Evolutionary conservation across 2,113 vertebrate genomes (phyloP).

Genomic region (Burhinus oedicnemus): DNA sequence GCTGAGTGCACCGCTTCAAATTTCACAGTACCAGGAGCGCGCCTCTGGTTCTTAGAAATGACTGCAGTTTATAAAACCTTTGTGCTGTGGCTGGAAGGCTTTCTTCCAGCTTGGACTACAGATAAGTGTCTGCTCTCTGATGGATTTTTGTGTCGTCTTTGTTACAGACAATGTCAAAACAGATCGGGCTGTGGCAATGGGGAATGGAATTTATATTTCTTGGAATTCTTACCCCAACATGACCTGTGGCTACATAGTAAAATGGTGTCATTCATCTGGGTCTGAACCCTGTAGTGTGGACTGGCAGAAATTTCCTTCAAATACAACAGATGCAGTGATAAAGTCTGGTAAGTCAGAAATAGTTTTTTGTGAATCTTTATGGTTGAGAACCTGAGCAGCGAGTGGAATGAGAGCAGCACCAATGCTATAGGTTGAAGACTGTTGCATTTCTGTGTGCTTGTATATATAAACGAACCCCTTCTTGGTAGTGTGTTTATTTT

Average conservation of each 20-base stretch:
- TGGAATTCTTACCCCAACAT: constrained; percentile 73
- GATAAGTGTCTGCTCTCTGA: background rate
- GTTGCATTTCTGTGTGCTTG: background rate
- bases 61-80: background rate
- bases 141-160: constrained; percentile 9
- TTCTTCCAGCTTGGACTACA: background rate
- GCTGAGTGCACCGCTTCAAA: background rate
- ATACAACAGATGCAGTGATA: constrained; percentile 66
- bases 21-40: background rate
- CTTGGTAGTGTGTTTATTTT: constrained; percentile 15
- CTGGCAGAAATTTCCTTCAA: constrained; percentile 76
- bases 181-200: constrained; percentile 62
- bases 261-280: constrained; percentile 72
- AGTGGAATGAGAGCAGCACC: background rate
- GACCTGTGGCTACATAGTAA: constrained; percentile 78
- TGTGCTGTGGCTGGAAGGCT: background rate
- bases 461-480: background rate
- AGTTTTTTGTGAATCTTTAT: background rate
- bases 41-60: background rate
- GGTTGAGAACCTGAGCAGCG: background rate
- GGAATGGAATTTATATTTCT: constrained; percentile 71
- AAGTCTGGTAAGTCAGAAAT: constrained; percentile 74
- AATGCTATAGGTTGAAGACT: background rate
- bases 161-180: constrained; percentile 66
- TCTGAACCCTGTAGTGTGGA: constrained; percentile 66